Evolutionary conservation across 2,113 vertebrate genomes (phyloP).

Genomic region (Rhombomys opimus): DNA sequence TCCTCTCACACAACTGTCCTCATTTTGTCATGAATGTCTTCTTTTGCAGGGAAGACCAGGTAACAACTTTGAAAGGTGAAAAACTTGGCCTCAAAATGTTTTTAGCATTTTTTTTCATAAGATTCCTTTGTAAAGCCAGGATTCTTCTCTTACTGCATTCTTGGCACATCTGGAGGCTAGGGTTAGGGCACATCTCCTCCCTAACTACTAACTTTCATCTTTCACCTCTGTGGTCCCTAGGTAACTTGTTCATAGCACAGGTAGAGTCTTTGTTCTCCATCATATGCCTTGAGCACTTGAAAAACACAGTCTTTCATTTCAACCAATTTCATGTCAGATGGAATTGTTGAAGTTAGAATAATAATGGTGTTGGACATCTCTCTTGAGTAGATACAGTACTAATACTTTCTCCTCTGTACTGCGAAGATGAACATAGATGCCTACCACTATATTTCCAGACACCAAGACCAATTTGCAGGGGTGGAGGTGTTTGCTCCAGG

Average conservation of each 20-base stretch:
- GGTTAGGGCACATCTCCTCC: not conserved
- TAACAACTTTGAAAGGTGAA: not conserved
- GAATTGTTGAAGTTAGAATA: constrained; percentile 17
- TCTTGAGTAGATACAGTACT: constrained; percentile 2
- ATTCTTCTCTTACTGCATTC: not conserved
- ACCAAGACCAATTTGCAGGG: constrained; percentile 38
- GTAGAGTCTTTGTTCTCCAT: not conserved
- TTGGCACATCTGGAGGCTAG: not conserved
- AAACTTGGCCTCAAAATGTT: not conserved
- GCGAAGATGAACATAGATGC: not conserved
- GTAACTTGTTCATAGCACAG: not conserved
- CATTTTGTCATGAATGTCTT: not conserved
- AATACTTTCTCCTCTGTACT: not conserved
- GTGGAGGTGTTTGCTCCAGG: constrained; percentile 67
- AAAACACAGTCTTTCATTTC: not conserved
- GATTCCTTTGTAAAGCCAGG: not conserved
- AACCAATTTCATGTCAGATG: constrained; percentile 35
- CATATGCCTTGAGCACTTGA: not conserved
- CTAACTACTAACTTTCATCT: not conserved
- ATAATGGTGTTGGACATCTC: not conserved
- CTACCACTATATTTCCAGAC: constrained; percentile 8
- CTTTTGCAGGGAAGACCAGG: not conserved
- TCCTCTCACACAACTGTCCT: not conserved
- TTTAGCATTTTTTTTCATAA: constrained; percentile 31
- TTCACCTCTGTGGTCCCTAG: not conserved